Conservation (phyloP, 37 sponge, comb jelly and placozoan genomes). For the Theonella swinhoei region DNA sequence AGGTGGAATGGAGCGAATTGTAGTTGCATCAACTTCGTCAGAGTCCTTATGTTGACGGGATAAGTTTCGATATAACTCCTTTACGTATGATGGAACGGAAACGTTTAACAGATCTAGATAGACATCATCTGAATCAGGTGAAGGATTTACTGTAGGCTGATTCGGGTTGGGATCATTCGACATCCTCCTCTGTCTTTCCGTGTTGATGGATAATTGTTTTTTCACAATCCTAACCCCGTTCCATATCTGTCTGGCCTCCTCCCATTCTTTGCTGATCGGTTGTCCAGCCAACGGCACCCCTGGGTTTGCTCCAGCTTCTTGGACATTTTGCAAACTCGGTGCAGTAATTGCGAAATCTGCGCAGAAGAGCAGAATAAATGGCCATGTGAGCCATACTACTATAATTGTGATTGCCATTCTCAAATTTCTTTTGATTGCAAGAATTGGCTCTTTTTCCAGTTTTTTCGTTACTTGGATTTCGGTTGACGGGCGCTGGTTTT, state of each 20-base stretch:
- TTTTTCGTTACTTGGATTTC: too few species aligned
- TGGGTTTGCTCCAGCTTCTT: neutral
- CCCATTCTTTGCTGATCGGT: neutral
- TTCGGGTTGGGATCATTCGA: neutral
- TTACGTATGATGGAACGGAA: neutral
- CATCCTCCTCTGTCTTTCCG: neutral
- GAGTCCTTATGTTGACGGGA: neutral
- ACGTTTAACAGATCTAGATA: neutral
- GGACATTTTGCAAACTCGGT: neutral
- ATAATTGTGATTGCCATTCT: too few species aligned
- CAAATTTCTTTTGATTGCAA: too few species aligned
- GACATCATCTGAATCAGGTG: neutral
- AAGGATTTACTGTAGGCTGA: neutral
- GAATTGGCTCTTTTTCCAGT: too few species aligned
- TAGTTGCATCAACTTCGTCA: neutral
- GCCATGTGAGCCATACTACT: too few species aligned
- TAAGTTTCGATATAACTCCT: neutral
- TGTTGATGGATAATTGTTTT: neutral
- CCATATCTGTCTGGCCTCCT: neutral
- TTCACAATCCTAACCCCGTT: neutral
- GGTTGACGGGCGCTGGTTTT: too few species aligned
- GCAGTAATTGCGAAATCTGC: neutral
- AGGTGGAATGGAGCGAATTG: neutral
- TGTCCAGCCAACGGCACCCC: too few species aligned
- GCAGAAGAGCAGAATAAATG: neutral